Conservation (phyloP, 2,888 invertebrate species). For the Muschampia plurimacula region DNA sequence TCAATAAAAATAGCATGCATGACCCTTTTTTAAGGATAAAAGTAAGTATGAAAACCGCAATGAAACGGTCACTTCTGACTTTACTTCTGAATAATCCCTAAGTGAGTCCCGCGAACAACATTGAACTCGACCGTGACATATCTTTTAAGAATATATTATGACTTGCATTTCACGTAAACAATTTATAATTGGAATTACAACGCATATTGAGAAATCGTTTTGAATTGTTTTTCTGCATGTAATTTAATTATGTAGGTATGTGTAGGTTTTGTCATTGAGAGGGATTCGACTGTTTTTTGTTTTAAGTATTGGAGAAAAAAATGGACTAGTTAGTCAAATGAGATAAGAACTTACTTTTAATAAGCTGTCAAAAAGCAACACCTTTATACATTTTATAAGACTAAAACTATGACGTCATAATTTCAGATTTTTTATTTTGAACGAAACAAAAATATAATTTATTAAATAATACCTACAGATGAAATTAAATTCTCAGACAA, state of each 20-base stretch:
- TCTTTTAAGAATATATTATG: conserved; percentile 44
- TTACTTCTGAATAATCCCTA: no score
- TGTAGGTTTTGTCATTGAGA: not conserved
- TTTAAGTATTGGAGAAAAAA: no score
- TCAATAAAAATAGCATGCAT: conserved; percentile 27
- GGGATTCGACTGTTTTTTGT: not conserved
- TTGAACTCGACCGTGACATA: conserved; percentile 59
- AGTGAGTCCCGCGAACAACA: conserved; percentile 57
- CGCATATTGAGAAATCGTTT: conserved; percentile 16
- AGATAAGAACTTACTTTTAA: no score
- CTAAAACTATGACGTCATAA: no score
- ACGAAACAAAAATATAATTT: no score
- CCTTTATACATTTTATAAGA: no score
- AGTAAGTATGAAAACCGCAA: conserved; percentile 5
- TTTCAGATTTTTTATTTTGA: no score
- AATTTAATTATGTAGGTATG: not conserved
- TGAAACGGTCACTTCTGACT: conserved; percentile 47
- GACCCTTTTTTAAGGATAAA: conserved; percentile 18
- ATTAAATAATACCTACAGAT: no score
- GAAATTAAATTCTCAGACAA: no score
- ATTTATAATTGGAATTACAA: conserved; percentile 29
- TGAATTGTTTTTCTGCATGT: conserved; percentile 4
- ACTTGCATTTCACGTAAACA: conserved; percentile 24
- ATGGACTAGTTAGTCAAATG: no score
- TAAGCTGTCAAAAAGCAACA: no score